Base-by-base conservation (phyloP, 2,888 invertebrate genomes). In the Archips xylosteana region DNA sequence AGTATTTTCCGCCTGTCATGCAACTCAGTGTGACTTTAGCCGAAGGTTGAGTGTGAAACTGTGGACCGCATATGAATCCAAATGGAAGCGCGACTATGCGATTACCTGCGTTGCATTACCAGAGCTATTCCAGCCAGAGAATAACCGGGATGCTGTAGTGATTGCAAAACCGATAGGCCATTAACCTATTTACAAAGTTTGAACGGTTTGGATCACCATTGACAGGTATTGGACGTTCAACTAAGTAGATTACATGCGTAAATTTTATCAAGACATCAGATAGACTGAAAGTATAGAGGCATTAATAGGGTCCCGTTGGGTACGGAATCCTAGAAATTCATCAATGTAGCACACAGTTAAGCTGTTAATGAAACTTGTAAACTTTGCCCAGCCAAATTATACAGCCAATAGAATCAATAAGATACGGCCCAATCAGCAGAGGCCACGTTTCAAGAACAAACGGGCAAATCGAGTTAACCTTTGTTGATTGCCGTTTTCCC, bases 401-500 rank as follows among this genome's bases (percentile, higher is more conserved):
- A 9, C 62, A 67, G 57, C 59, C 64, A 64, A 74, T 74, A 74
- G 57, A 69, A 69, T 64, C 69, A 69, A 69, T 69, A 69, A 65
- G 64, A 65, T 69, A 49, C 60, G 15, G 60, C 3, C 64, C 73
- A 74, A 74, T 74, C 73, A 74, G 69, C 54, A 54, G 32, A 47
- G 64, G 68, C 69, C 60, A 64, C 49, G 49, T 67, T 57, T 57
- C 66, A 64, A 69, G 73, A 74, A 74, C 73, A 69, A 74, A 69
- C 73, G 69, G 69, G 42, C 64, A 69, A 74, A 74, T 74, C 69
- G 64, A 74, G 73, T 74, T 74, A 74, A 74, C 73, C 73, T 74
- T 51, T 64, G 42, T 63, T 69, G 73, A 74, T 74, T 74, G 64
- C 73, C 63, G 51, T 69, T 74, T 71, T 74, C 69, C 69, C 73